A percentile compares a stretch with the other conserved stretches of the same genome.
Conservation (phyloP, 2,888 invertebrate genomes). For the Nebria salina region DNA sequence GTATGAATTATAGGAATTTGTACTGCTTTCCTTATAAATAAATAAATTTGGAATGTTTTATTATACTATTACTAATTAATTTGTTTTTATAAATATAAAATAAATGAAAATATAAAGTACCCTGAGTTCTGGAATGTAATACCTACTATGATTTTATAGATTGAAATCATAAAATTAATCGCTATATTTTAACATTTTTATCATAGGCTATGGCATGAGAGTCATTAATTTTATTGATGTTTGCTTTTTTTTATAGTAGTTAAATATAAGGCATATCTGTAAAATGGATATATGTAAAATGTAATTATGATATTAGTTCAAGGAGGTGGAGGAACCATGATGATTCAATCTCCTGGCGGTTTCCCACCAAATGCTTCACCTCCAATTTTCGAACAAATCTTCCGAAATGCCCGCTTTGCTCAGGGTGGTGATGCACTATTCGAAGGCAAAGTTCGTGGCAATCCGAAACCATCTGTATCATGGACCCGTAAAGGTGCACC, state of each 20-base stretch:
- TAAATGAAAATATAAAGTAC: too few species aligned
- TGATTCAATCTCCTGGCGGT: constrained; percentile 53
- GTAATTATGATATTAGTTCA: constrained; percentile 65
- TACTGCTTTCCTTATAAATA: too few species aligned
- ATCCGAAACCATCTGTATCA: constrained; percentile 90
- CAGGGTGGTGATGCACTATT: constrained; percentile 94
- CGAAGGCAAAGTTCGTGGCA: constrained; percentile 90
- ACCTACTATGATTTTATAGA: too few species aligned
- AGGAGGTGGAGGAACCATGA: constrained; percentile 65
- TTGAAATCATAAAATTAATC: too few species aligned
- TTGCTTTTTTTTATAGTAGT: constrained; percentile 13
- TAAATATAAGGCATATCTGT: not conserved
- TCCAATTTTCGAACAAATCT: constrained; percentile 95
- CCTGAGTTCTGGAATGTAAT: too few species aligned
- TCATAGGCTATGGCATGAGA: too few species aligned
- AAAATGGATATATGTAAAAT: not conserved
- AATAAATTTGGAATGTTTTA: too few species aligned
- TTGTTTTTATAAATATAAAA: too few species aligned
- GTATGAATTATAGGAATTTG: too few species aligned
- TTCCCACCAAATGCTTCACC: constrained; percentile 83
- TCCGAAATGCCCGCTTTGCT: constrained; percentile 92
- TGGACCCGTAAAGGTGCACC: constrained; percentile 91
- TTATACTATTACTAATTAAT: too few species aligned
- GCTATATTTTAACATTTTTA: too few species aligned
- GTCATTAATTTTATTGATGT: constrained; percentile 12